Percentiles rank a stretch among this genome's conserved stretches.
Conservation (phyloP, 2,113 vertebrate species). For the human region GRCh38 chr1:43437001-43437500, state of each 20-base stretch:
- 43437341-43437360: not conserved
- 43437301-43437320: slow-evolving; percentile 96
- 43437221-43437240: slow-evolving; percentile 99
- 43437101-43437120: not conserved
- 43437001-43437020: not conserved
- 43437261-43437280: slow-evolving; percentile 96
- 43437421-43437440: slow-evolving; percentile 96
- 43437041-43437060: not conserved
- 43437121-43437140: not conserved
- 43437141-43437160: not conserved
- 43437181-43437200: slow-evolving; percentile 95
- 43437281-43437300: slow-evolving; percentile 98
- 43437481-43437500: slow-evolving; percentile 96
- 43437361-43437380: not conserved
- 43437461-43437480: slow-evolving; percentile 99
- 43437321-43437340: slow-evolving; percentile 85
- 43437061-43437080: not conserved
- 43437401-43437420: slow-evolving; percentile 96
- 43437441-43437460: slow-evolving; percentile 98
- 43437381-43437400: not conserved
- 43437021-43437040: not conserved
- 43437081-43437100: not conserved
- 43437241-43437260: slow-evolving; percentile 97
- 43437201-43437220: slow-evolving; percentile 96
- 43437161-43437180: slow-evolving; percentile 89